These are phyloP conservation scores for Brachyptera putata DNA, from an alignment of 2,888 invertebrate species.

Conservation along the genomic window DNA sequence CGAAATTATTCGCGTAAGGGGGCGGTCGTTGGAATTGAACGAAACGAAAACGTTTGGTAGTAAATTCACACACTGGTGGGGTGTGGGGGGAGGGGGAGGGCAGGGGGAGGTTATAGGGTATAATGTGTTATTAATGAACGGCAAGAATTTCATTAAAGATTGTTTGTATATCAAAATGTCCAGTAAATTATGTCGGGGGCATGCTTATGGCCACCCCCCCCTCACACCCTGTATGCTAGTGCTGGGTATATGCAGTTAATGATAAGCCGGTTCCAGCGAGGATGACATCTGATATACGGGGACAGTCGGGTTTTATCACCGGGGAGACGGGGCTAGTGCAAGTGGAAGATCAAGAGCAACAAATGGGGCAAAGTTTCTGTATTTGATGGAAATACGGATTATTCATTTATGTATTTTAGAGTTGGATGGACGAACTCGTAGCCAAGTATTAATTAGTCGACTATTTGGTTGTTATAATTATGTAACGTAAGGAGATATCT, in stretches of 20 bases:
- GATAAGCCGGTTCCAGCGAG: conserved; percentile 33
- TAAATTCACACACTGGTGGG: conserved; percentile 25
- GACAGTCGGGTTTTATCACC: background rate
- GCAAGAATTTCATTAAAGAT: conserved; percentile 63
- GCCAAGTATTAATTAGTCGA: no score
- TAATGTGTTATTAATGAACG: conserved; percentile 65
- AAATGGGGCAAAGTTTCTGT: background rate
- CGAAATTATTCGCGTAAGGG: conserved; percentile 26
- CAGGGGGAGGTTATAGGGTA: conserved; percentile 33
- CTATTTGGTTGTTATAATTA: no score
- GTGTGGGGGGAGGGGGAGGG: conserved; percentile 26
- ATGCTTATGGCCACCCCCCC: conserved; percentile 25
- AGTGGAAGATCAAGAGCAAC: no score
- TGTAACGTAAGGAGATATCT: no score
- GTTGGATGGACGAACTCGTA: no score
- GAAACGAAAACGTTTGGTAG: conserved; percentile 26
- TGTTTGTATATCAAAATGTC: conserved; percentile 59
- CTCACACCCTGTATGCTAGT: background rate
- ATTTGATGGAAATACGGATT: no score
- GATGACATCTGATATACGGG: conserved; percentile 13
- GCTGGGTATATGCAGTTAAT: conserved; percentile 31
- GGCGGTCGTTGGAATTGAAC: conserved; percentile 23
- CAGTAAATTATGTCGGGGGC: conserved; percentile 52
- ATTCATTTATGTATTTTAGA: no score
- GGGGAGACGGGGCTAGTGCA: background rate